Conservation (phyloP, 2,113 vertebrate species). For the Felis catus region F.catus_Fca126_mat1.0 CM031420.1:105314001-105314500, state of each 20-base stretch:
- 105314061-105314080: slow-evolving; percentile 64
- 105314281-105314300: neutral
- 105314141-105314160: slow-evolving; percentile 32
- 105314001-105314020: slow-evolving; percentile 80
- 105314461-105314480: neutral
- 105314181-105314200: slow-evolving; percentile 8
- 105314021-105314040: slow-evolving; percentile 62
- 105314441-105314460: neutral
- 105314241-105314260: neutral
- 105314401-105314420: neutral
- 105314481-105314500: slow-evolving; percentile 18
- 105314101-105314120: slow-evolving; percentile 50
- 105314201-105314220: neutral
- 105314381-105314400: neutral
- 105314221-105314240: neutral
- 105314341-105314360: neutral
- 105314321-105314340: neutral
- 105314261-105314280: neutral
- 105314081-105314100: neutral
- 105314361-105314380: neutral
- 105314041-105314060: slow-evolving; percentile 72
- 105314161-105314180: slow-evolving; percentile 39
- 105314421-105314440: neutral
- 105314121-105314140: slow-evolving; percentile 50
- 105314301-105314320: neutral